Percentiles rank a stretch among this genome's conserved stretches.
Evolutionary conservation across 2,113 vertebrate species (phyloP).

Genomic region (Platichthys flesus): DNA sequence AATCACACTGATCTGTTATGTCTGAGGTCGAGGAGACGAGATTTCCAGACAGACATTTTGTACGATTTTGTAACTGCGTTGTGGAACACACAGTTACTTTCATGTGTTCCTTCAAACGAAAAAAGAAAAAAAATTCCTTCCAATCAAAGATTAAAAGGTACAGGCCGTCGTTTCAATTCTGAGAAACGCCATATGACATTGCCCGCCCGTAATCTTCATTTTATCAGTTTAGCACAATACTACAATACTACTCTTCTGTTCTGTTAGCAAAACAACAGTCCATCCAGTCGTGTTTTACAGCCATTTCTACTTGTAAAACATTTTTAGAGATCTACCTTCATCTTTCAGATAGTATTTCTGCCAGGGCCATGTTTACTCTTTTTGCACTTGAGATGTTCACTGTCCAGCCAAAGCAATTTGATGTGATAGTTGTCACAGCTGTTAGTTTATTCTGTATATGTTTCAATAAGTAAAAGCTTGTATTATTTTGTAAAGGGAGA

Average conservation of each 20-base stretch:
- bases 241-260: background rate
- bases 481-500: no score
- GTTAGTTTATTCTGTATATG: no score
- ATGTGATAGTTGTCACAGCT: no score
- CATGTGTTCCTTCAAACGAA: conserved; percentile 31
- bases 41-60: conserved; percentile 81
- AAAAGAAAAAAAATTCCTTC: conserved; percentile 11
- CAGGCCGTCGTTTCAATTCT: conserved; percentile 17
- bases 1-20: conserved; percentile 70
- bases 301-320: no score
- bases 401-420: no score
- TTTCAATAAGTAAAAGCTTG: no score
- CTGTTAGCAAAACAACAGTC: no score
- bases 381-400: no score
- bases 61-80: conserved; percentile 61
- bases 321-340: no score
- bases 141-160: conserved; percentile 41
- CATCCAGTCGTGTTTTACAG: no score
- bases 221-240: conserved; percentile 33
- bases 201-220: conserved; percentile 8
- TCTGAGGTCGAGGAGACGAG: conserved; percentile 78
- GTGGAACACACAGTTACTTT: conserved; percentile 46
- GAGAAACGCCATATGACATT: conserved; percentile 46
- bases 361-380: no score
- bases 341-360: no score